Percentiles rank a stretch among this genome's conserved stretches.
Conservation (phyloP, 2,888 invertebrate species). For the Andricus quercusramuli region DNA sequence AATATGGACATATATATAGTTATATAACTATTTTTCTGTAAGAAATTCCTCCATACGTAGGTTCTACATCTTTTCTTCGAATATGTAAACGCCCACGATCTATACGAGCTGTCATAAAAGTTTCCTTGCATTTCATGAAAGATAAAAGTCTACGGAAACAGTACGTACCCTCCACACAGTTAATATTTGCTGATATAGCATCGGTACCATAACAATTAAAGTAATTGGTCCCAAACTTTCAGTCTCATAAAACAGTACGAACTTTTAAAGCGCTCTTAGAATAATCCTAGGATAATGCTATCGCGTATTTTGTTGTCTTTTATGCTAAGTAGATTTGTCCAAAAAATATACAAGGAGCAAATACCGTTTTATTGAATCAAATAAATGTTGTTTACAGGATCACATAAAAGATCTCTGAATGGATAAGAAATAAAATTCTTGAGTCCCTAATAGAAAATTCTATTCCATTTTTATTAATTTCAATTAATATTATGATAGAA, state of each 20-base stretch:
- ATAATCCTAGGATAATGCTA: not conserved
- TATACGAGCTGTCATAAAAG: not conserved
- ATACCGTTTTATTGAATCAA: no score
- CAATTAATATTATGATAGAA: no score
- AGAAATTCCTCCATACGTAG: not conserved
- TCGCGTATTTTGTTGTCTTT: not conserved
- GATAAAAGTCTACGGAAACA: not conserved
- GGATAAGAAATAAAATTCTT: no score
- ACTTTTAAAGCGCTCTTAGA: not conserved
- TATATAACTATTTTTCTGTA: not conserved
- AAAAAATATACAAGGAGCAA: no score
- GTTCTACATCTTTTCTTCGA: not conserved
- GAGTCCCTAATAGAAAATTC: no score
- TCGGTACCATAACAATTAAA: not conserved
- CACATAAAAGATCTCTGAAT: no score
- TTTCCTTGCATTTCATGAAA: not conserved
- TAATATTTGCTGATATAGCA: not conserved
- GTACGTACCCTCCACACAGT: not conserved
- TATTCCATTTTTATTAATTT: no score
- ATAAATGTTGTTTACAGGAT: no score
- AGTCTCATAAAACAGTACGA: not conserved
- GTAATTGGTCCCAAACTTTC: not conserved
- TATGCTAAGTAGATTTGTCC: no score
- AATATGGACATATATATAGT: not conserved
- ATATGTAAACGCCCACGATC: conserved; percentile 7